phyloP scores from a whole-genome alignment of 1,140 invertebrate genomes.

The Sitobion miscanthi region DNA sequence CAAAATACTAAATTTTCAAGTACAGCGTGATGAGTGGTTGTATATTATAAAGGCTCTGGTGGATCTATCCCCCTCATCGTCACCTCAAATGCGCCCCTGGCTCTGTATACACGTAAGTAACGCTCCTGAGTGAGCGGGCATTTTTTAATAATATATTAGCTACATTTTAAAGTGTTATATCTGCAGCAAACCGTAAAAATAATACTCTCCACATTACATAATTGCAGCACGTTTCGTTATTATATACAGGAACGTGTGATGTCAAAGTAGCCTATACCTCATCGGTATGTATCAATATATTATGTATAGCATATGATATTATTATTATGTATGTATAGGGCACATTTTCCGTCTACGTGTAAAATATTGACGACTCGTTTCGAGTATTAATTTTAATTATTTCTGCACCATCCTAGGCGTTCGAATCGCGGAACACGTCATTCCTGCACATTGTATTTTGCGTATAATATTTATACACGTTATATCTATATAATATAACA shows the following conservation, averaged over 20 bases:
- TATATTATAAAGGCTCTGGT: no score
- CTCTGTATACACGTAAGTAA: neutral
- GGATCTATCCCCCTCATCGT: no score
- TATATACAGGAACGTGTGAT: neutral
- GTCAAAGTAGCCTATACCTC: neutral
- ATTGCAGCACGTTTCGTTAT: neutral
- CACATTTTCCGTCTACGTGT: slow-evolving; percentile 6
- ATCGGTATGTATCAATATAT: neutral
- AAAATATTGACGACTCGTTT: neutral
- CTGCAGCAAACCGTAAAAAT: neutral
- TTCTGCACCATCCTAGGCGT: neutral
- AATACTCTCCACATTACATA: neutral
- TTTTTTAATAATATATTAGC: neutral
- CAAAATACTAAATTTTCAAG: no score
- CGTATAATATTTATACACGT: neutral
- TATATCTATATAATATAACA: neutral
- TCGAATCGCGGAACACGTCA: neutral
- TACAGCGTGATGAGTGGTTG: no score
- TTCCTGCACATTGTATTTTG: neutral
- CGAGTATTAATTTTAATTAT: slow-evolving; percentile 5
- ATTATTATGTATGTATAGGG: neutral
- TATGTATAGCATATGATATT: neutral
- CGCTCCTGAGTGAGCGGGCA: neutral
- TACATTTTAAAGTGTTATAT: neutral
- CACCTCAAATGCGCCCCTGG: no score